Base-by-base conservation (phyloP, 2,888 invertebrate genomes). In the Conchocele bisecta region DNA sequence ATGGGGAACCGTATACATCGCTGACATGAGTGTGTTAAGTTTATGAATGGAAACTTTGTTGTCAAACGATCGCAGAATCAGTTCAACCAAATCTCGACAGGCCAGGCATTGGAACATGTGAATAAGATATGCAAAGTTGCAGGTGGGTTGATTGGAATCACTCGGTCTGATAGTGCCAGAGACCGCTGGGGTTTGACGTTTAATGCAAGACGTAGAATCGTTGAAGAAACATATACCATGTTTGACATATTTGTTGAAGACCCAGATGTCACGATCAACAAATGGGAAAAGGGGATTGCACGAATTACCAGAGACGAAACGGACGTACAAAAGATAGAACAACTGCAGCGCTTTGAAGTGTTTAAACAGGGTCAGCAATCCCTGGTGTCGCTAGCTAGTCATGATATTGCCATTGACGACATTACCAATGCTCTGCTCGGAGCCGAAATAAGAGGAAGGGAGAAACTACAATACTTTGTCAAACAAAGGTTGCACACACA, bases 141-240 rank as follows among this genome's bases (percentile, higher is more conserved):
- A 6, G 54, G 39, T 39, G 64, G 59, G 24, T 50, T 66, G 22
- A 53, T 70, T 26, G 70, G 65, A 15, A 66, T 65, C 35, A 70
- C 59, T 15, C 37, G 53, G 35, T 35, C 50, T 46, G 58, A 65
- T 29, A 42, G 24, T 20, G 53, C 58, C 17, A 50, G 64, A 31
- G 64, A 65, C 50, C 24, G 41, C 17, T 64, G 56, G 22, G 57
- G 59, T 35, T 6, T 56, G 9, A 65, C 59, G 9, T 57, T 35
- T 37, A 53, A 53, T 22, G 11, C 33, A 37, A 53, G 53, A 33
- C 11, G 28, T 5, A 15, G 15, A 3, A 3, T 48, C n/a, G 48
- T 20, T 17, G 6, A 48, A 5, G 28, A 48, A 3, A 48, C 48
- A 2, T n/a, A 3, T 3, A 17, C 7, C 5, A 48, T 48, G 28